phyloP scores from a whole-genome alignment of 2,113 vertebrate genomes.

The Acanthisitta chloris region DNA sequence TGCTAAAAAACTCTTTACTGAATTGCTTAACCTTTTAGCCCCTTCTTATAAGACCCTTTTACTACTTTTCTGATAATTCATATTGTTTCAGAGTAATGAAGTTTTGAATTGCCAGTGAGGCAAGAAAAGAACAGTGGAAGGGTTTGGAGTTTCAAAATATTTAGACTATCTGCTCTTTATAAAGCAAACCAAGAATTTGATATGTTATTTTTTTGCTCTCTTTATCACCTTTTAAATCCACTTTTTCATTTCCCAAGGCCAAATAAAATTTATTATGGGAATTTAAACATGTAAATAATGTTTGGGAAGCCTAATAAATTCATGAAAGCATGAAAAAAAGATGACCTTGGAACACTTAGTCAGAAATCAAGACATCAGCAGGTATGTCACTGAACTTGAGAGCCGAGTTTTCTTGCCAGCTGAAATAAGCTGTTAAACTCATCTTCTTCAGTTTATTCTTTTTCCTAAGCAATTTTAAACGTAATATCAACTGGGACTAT shows the following conservation, averaged over 20 bases:
- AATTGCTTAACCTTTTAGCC: not conserved
- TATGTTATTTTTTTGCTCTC: not conserved
- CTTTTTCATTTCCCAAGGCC: not conserved
- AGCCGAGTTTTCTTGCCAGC: not conserved
- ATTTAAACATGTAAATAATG: not conserved
- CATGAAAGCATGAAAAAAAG: not conserved
- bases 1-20: not conserved
- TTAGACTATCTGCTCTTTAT: not conserved
- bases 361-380: not conserved
- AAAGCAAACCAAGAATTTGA: not conserved
- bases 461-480: not conserved
- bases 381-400: fast-evolving
- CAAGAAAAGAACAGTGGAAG: not conserved
- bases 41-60: not conserved
- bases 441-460: not conserved
- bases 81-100: not conserved
- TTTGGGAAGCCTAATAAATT: not conserved
- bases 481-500: not conserved
- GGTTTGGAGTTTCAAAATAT: not conserved
- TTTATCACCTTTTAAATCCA: not conserved
- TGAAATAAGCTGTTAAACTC: not conserved
- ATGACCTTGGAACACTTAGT: not conserved
- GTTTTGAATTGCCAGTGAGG: not conserved
- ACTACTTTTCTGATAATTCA: not conserved
- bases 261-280: not conserved